These are phyloP conservation scores for Bicyclus anynana DNA, from an alignment of 1,140 invertebrate genomes.

Conservation along the genomic window DNA sequence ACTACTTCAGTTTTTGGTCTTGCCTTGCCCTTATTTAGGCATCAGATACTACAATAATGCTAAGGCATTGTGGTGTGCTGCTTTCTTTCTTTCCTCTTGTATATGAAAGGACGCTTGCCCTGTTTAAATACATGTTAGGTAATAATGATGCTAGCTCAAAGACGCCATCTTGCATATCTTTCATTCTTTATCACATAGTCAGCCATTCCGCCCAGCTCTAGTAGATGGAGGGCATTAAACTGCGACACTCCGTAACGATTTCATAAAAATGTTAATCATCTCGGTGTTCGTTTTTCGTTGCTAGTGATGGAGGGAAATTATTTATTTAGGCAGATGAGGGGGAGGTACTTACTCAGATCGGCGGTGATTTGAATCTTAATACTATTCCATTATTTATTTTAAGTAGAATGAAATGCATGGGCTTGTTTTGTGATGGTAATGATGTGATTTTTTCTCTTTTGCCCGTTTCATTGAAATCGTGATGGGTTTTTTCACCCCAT, in stretches of 20 bases:
- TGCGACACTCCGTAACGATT: neutral
- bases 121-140: no score
- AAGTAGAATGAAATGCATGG: conserved; percentile 51
- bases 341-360: conserved; percentile 48
- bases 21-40: no score
- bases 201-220: no score
- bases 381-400: conserved; percentile 61
- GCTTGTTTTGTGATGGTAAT: conserved; percentile 42
- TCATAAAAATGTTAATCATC: conserved; percentile 59
- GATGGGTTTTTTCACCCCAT: conserved; percentile 8
- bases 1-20: no score
- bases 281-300: conserved; percentile 40
- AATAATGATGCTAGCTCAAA: no score
- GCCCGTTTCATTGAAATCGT: conserved; percentile 31
- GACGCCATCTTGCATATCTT: no score
- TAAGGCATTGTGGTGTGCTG: no score
- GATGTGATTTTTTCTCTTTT: conserved; percentile 30
- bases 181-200: no score
- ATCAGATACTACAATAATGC: no score
- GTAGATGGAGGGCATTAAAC: neutral
- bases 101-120: no score
- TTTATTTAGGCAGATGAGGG: conserved; percentile 51
- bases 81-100: no score
- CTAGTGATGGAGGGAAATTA: conserved; percentile 37
- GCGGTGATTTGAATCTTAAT: conserved; percentile 62